Conservation (phyloP, 2,113 vertebrate species). For the Misgurnus mizolepis region DNA sequence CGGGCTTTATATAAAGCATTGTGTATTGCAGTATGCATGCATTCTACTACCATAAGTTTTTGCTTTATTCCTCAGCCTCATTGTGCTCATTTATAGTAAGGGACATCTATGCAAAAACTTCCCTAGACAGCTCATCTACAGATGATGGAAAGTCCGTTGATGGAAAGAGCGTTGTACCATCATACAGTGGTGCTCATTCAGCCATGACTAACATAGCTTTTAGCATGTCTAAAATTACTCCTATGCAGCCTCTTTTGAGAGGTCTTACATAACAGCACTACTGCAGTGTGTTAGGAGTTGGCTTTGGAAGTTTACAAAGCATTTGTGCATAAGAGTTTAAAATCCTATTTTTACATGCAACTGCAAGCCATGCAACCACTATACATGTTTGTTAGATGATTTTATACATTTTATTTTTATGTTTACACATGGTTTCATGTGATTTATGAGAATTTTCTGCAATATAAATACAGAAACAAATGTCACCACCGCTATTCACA, state of each 20-base stretch:
- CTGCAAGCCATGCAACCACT: too few relatives aligned
- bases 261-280: conserved; percentile 33
- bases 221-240: conserved; percentile 15
- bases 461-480: background rate
- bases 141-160: conserved; percentile 29
- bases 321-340: too few relatives aligned
- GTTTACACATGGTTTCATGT: background rate
- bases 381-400: too few relatives aligned
- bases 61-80: background rate
- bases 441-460: background rate
- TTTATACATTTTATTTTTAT: background rate
- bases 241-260: conserved; percentile 49
- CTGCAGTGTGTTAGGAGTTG: conserved; percentile 24
- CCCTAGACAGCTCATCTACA: background rate
- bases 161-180: conserved; percentile 14
- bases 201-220: conserved; percentile 44
- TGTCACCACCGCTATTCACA: background rate
- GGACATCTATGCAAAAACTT: conserved; percentile 10
- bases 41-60: background rate
- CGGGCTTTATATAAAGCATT: too few relatives aligned
- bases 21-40: too few relatives aligned
- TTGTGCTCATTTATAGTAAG: background rate
- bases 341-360: too few relatives aligned
- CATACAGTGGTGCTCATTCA: conserved; percentile 34
- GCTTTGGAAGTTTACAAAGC: background rate